Base-by-base conservation (phyloP, 2,113 vertebrate species). In the Lepus europaeus region DNA sequence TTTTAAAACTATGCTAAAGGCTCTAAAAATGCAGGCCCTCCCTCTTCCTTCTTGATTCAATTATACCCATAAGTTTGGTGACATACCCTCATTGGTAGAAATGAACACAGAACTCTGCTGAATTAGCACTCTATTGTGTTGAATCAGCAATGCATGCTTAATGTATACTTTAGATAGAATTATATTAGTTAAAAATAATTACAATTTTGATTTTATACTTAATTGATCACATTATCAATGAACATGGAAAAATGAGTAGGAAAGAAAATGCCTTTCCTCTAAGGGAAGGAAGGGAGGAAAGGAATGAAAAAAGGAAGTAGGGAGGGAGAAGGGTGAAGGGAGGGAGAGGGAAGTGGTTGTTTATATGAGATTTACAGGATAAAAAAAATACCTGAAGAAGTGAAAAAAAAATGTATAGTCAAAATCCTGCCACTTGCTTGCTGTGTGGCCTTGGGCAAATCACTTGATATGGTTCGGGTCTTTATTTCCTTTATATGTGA, bases 401-500 rank as follows among this genome's bases (percentile, higher is more conserved):
- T 88, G 64, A 96, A 69, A 76, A 82, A 76, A 82, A 87, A 95
- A 51, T 87, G 0, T 83, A 0, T 74, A 68, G 7, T 94, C 68
- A 91, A 13, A 80, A 33, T 16, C 19, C 31, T 96, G 25, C n/a
- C 53, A 84, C 27, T 91, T 10, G 33, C 53, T 88, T 82, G 59
- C 69, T 90, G 49, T 92, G 78, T 96, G 45, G 63, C 31, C 36
- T 76, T 91, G n/a, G 84, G 16, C 20, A 86, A 73, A 59, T 88
- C 29, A 87, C 49, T 88, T 91, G 27, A 73, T 74, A 73, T 79
- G 27, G 6, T 39, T 73, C 13, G 83, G 16, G 39, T 73, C 59
- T 97, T 87, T 92, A 91, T 63, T 88, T 93, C 59, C 33, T 94
- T 92, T 81, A 73, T 93, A 51, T 90, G 33, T 59, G 61, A 92